Conservation (phyloP, 2,888 invertebrate species). For the Deroplatys truncata region DNA sequence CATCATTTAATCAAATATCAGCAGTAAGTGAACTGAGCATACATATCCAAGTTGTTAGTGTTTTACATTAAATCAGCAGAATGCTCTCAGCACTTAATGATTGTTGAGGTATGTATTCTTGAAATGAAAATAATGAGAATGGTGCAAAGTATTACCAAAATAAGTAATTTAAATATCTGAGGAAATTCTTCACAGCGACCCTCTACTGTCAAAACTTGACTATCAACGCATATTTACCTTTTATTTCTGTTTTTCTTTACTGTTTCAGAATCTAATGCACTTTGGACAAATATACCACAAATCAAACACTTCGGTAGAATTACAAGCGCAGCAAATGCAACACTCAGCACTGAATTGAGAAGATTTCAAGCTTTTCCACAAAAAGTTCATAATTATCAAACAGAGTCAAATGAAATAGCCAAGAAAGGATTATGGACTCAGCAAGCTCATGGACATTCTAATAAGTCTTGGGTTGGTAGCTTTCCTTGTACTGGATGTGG, state of each 20-base stretch:
- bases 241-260: not conserved
- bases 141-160: not conserved
- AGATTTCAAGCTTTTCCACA: not conserved
- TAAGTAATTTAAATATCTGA: not conserved
- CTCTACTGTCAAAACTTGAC: too few relatives aligned
- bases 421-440: not conserved
- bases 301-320: not conserved
- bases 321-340: not conserved
- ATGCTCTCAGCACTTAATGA: not conserved
- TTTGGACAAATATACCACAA: not conserved
- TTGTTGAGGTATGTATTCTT: not conserved
- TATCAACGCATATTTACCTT: not conserved
- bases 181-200: not conserved
- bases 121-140: not conserved
- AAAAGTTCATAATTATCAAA: not conserved
- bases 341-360: not conserved
- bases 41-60: too few relatives aligned
- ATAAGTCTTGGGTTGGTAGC: not conserved
- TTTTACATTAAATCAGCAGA: not conserved
- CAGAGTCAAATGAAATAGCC: not conserved
- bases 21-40: too few relatives aligned
- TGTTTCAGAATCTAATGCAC: not conserved
- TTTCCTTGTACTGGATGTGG: constrained; percentile 34
- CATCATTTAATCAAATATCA: too few relatives aligned
- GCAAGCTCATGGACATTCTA: not conserved